phyloP scores from a whole-genome alignment of 2,888 invertebrate genomes.

The Ophonus ardosiacus region DNA sequence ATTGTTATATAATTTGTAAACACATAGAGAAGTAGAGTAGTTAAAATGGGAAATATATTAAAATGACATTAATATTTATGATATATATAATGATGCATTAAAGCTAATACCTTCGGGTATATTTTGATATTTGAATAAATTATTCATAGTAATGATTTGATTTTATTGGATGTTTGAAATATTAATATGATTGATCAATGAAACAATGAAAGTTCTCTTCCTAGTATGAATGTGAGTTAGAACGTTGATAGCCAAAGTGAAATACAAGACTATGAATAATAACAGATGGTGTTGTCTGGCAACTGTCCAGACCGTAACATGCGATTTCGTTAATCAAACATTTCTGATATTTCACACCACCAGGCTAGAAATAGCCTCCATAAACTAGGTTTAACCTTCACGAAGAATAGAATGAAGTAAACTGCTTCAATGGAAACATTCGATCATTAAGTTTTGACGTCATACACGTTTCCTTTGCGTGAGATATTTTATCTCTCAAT shows the following conservation, averaged over 20 bases:
- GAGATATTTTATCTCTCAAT: too few relatives aligned
- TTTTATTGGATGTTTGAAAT: neutral
- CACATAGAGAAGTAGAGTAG: neutral
- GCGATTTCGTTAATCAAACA: conserved; percentile 12
- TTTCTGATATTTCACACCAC: conserved; percentile 4
- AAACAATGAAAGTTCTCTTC: neutral
- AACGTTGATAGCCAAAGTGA: neutral
- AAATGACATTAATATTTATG: neutral
- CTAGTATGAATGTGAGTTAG: neutral
- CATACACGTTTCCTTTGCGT: too few relatives aligned
- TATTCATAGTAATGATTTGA: conserved; percentile 24
- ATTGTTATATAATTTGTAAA: too few relatives aligned
- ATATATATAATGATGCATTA: conserved; percentile 33
- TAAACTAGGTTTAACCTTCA: neutral
- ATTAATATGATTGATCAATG: neutral
- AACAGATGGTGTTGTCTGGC: conserved; percentile 5
- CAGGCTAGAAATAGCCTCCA: neutral
- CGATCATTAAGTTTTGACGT: too few relatives aligned
- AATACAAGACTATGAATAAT: conserved; percentile 23
- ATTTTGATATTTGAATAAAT: conserved; percentile 16
- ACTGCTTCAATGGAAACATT: too few relatives aligned
- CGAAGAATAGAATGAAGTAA: neutral
- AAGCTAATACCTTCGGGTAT: neutral
- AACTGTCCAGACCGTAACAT: conserved; percentile 29
- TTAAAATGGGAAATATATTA: neutral